Evolutionary conservation across 2,888 invertebrate species (phyloP), one percentile per base, ranked within the genome.

Genomic region (Sminthurides aquaticus): DNA sequence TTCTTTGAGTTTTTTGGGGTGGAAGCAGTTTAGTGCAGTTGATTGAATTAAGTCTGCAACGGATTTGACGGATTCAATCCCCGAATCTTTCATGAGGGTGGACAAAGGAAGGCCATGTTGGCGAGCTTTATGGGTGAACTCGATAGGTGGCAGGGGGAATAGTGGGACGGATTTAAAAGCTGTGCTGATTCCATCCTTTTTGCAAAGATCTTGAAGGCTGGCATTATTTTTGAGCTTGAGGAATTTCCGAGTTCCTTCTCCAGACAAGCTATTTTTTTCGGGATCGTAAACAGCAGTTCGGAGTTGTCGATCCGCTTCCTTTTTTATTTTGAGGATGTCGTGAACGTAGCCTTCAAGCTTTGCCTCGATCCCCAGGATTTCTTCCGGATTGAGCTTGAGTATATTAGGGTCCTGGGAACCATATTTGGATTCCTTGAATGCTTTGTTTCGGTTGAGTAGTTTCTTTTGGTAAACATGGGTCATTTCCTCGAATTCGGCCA

Each of bases 401-500:
- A 22, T 62, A 20, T 52, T 25, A 1, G 57, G 59, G 18, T 60
- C 49, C 28, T 64, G 56, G 27, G 65, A 56, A 25, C 48, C 27
- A 24, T 48, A 60, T 66, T 60, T 49, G 34, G 66, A 61, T 60
- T 62, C 60, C n/a, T 52, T 48, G 54, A 54, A 57, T 22, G 62
- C 34, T 28, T 29, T 29, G 48, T 62, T 62, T 29, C 63, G 55
- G 15, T 49, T 56, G 11, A 15, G 24, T 18, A 68, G n/a, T 65
- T 68, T 70, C 5, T 54, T 60, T 24, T 70, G 63, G n/a, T 56
- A 64, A 11, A 28, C 61, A 3, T 62, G n/a, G 18, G 69, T 62
- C 20, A 68, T 59, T 52, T 68, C 68, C 60, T 71, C 68, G 57
- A 71, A 72, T 28, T 72, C 72, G 8, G 62, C 55, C 1, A 69